Evolutionary conservation across 2,113 vertebrate genomes (phyloP).

Genomic region (Oreotragus oreotragus): DNA sequence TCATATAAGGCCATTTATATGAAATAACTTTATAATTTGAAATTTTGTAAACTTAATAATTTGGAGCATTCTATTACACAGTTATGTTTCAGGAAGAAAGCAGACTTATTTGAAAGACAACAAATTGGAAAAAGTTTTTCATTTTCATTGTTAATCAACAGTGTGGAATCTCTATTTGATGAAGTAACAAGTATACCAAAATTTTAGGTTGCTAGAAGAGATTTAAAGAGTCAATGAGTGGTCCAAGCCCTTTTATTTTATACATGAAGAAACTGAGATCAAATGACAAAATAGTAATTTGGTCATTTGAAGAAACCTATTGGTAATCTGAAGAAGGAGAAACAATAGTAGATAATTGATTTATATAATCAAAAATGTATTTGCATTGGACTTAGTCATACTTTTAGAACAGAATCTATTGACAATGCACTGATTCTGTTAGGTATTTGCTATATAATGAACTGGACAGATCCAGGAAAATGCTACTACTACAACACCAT

Average conservation of each 20-base stretch:
- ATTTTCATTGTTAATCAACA: not conserved
- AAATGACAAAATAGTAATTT: not conserved
- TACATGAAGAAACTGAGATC: not conserved
- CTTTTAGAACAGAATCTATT: not conserved
- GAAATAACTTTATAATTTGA: not conserved
- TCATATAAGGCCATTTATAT: not conserved
- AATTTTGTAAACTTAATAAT: not conserved
- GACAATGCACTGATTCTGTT: not conserved
- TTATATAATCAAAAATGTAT: not conserved
- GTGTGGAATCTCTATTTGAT: not conserved
- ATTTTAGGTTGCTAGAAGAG: not conserved
- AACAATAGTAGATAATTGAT: not conserved
- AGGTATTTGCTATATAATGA: not conserved
- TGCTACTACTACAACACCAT: not conserved
- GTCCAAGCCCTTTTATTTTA: not conserved
- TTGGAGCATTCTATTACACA: not conserved
- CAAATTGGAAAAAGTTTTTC: not conserved
- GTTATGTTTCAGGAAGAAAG: not conserved
- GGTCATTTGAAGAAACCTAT: not conserved
- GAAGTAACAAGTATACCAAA: not conserved
- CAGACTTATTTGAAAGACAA: not conserved
- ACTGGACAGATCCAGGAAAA: not conserved
- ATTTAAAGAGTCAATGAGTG: not conserved
- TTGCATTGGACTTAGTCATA: not conserved
- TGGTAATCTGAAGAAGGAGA: not conserved